A percentile compares a stretch with the other conserved stretches of the same genome.
Conservation (phyloP, 1,140 invertebrate species). For the Saccostrea echinata region DNA sequence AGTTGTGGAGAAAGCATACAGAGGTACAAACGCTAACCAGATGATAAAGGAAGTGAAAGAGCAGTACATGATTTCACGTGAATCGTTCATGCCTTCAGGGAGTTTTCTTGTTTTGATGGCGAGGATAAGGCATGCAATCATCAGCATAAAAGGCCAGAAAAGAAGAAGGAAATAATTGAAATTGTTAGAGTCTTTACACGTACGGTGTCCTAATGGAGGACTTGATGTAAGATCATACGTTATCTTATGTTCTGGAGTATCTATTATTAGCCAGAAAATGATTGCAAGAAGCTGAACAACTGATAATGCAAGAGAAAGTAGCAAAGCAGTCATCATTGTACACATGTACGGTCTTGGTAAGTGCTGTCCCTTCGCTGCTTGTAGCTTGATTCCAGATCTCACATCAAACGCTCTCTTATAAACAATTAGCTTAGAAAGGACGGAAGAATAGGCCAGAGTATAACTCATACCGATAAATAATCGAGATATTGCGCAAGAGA, state of each 20-base stretch:
- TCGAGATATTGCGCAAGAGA: constrained; percentile 87
- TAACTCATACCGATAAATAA: constrained; percentile 87
- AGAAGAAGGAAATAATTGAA: constrained; percentile 77
- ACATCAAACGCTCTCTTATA: constrained; percentile 95
- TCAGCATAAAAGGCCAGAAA: constrained; percentile 93
- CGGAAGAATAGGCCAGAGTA: constrained; percentile 88
- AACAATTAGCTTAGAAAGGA: constrained; percentile 91
- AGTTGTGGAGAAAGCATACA: constrained; percentile 64
- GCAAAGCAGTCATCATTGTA: neutral
- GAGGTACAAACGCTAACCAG: constrained; percentile 71
- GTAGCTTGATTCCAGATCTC: constrained; percentile 70
- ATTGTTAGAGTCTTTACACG: constrained; percentile 46
- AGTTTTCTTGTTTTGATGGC: constrained; percentile 84
- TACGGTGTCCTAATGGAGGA: neutral
- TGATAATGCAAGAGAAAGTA: constrained; percentile 35
- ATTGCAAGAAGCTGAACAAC: constrained; percentile 47
- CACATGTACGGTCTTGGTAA: neutral
- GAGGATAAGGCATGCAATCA: constrained; percentile 92
- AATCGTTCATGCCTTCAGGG: constrained; percentile 73
- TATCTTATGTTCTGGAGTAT: constrained; percentile 32
- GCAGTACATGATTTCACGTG: constrained; percentile 65
- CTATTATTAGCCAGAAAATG: constrained; percentile 43
- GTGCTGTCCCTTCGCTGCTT: constrained; percentile 16
- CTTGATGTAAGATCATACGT: constrained; percentile 26
- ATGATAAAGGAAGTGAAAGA: constrained; percentile 70